Base-by-base conservation (phyloP, 2,888 invertebrate genomes). In the Autographa pulchrina region DNA sequence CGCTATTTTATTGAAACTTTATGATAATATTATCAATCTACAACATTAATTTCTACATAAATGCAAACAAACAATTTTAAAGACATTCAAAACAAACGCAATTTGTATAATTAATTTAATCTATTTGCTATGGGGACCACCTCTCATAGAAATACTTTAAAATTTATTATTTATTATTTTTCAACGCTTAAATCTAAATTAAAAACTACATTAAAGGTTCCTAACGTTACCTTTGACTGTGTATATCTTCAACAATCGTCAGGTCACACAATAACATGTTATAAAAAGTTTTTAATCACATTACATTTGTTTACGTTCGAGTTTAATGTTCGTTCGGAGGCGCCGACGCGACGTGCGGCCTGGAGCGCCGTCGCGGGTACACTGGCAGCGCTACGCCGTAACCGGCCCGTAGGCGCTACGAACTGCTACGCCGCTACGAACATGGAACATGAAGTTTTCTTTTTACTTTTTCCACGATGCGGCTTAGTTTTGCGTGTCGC, bases 261-360 rank as follows among this genome's bases (percentile, higher is more conserved):
- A 77, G 81, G 41, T 76, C 74, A 82, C 83, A 79, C 82, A 78
- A 67, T 82, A 76, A 67, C 87, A 85, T 85, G 73, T 74, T 85
- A 83, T 75, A 84, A 80, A 65, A 89, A 86, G 81, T 85, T 86
- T 82, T 74, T 67, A 77, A 75, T 88, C 87, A 90, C 89, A 86
- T 86, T 83, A 81, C 81, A 86, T 85, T 88, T 86, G 85, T 89
- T 88, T 85, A 89, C 88, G 86, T 86, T 86, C 88, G 88, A 86
- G 71, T 68, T 68, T 48, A 70, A 75, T 81, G 48, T 71, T 73
- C 70, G 69, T 72, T 75, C 64, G 69, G 52, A 68, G 59, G 67
- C 41, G 75, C 77, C 81, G 74, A 77, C 78, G 77, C 72, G 76
- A 77, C 91, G 88, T 87, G 82, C 84, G 80, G 77, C 75, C 73